Evolutionary conservation across 2,888 invertebrate genomes (phyloP).

Genomic region (Metacarcinus magister): DNA sequence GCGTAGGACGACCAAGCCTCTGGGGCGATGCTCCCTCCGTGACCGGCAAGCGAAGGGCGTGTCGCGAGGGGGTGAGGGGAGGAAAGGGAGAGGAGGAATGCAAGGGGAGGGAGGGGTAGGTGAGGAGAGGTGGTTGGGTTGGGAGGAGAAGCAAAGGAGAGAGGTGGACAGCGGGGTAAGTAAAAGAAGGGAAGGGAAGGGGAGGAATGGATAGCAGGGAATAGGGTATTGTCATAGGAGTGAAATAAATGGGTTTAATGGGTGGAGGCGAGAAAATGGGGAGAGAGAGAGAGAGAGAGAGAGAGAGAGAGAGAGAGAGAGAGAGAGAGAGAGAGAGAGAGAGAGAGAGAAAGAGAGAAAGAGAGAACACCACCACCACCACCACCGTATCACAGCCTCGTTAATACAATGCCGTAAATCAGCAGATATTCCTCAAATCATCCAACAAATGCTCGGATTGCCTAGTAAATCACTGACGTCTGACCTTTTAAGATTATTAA

Average conservation of each 20-base stretch:
- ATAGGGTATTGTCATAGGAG: too few relatives aligned
- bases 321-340: conserved; percentile 48
- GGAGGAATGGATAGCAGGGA: too few relatives aligned
- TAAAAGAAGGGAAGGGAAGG: too few relatives aligned
- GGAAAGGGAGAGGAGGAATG: background rate
- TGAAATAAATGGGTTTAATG: too few relatives aligned
- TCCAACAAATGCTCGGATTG: background rate
- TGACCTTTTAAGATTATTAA: conserved; percentile 2
- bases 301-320: conserved; percentile 36
- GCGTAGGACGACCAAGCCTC: background rate
- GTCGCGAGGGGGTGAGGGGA: background rate
- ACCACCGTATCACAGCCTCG: background rate
- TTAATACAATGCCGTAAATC: background rate
- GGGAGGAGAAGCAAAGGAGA: too few relatives aligned
- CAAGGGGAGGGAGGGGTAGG: too few relatives aligned
- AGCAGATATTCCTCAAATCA: background rate
- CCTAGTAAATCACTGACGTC: background rate
- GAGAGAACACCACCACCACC: background rate
- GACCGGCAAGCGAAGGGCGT: background rate
- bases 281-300: background rate
- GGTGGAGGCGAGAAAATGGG: too few relatives aligned
- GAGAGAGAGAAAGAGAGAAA: conserved; percentile 26
- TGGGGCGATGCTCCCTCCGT: conserved; percentile 16
- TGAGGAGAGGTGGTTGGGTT: too few relatives aligned
- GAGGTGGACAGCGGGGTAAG: too few relatives aligned